Evolutionary conservation across 1,140 invertebrate genomes (phyloP).

Genomic region (Aphaenogaster rudis): DNA sequence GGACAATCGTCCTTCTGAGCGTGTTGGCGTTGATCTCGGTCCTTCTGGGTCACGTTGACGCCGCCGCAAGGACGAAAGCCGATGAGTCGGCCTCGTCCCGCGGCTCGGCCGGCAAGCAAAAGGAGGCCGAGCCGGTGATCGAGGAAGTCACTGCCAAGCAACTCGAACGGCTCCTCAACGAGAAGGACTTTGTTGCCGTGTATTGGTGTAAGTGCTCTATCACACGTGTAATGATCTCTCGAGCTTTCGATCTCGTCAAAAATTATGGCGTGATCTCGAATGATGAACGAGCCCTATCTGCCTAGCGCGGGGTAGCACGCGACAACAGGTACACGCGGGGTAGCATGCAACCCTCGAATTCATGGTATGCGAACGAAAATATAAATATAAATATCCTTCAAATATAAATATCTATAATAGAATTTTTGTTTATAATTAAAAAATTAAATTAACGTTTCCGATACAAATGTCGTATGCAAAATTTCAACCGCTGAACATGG

Average conservation of each 20-base stretch:
- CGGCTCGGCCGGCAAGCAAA: slow-evolving; percentile 79
- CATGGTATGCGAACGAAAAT: not conserved
- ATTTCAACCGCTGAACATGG: not conserved
- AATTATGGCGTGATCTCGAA: not conserved
- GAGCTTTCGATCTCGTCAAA: not conserved
- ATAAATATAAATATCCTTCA: not conserved
- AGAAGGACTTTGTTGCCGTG: slow-evolving; percentile 97
- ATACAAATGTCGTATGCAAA: not conserved
- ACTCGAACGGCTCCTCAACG: slow-evolving; percentile 94
- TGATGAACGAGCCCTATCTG: not conserved
- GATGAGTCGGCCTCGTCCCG: slow-evolving; percentile 82
- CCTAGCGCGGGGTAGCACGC: not conserved
- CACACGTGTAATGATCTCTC: not conserved
- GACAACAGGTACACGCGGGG: not conserved
- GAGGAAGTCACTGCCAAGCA: slow-evolving; percentile 97
- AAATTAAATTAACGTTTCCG: not conserved
- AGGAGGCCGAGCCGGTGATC: slow-evolving; percentile 92
- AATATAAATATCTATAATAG: not conserved
- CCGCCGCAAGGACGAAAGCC: slow-evolving; percentile 68
- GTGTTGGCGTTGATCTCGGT: slow-evolving; percentile 66
- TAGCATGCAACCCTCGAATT: not conserved
- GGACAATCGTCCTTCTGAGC: slow-evolving; percentile 67
- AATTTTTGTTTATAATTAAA: not conserved
- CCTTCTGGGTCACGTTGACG: slow-evolving; percentile 69
- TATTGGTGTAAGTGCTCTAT: slow-evolving; percentile 96